A percentile compares a stretch with the other conserved stretches of the same genome.
Evolutionary conservation across 2,888 invertebrate genomes (phyloP).

Genomic region (Eugnorisma glareosa): DNA sequence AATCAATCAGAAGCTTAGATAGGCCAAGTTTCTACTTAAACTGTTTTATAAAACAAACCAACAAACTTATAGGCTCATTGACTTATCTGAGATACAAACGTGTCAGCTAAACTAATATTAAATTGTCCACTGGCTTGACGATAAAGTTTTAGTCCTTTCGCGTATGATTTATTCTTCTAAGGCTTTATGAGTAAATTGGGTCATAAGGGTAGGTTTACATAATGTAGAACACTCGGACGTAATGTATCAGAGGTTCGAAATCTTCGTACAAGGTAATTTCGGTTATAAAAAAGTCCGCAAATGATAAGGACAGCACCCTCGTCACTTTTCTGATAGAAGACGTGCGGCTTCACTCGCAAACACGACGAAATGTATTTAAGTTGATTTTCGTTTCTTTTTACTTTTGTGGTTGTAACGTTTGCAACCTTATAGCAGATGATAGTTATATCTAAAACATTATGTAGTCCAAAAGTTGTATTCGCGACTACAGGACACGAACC

Average conservation of each 20-base stretch:
- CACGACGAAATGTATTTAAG: slow-evolving; percentile 35
- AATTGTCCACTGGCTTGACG: slow-evolving; percentile 43
- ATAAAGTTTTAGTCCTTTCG: slow-evolving; percentile 65
- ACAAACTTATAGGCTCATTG: background rate
- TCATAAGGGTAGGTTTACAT: slow-evolving; percentile 41
- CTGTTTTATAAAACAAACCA: slow-evolving; percentile 8
- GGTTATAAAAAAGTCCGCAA: slow-evolving; percentile 64
- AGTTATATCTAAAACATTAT: background rate
- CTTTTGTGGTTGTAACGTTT: background rate
- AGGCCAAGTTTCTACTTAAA: background rate
- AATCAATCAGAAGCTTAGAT: background rate
- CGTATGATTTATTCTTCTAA: slow-evolving; percentile 66
- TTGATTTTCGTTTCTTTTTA: slow-evolving; percentile 8
- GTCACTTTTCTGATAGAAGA: slow-evolving; percentile 66
- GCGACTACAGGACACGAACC: background rate
- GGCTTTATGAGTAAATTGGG: slow-evolving; percentile 63
- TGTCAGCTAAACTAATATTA: slow-evolving; percentile 49
- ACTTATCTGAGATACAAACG: slow-evolving; percentile 10
- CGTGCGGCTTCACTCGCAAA: slow-evolving; percentile 29
- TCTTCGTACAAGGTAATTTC: slow-evolving; percentile 58
- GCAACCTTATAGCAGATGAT: background rate
- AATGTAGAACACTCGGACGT: slow-evolving; percentile 34
- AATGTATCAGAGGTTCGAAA: slow-evolving; percentile 49
- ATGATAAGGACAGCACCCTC: slow-evolving; percentile 72
- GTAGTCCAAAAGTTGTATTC: background rate